phyloP scores from a whole-genome alignment of 2,797 vertebrate species.

The Linurgus olivaceus region DNA sequence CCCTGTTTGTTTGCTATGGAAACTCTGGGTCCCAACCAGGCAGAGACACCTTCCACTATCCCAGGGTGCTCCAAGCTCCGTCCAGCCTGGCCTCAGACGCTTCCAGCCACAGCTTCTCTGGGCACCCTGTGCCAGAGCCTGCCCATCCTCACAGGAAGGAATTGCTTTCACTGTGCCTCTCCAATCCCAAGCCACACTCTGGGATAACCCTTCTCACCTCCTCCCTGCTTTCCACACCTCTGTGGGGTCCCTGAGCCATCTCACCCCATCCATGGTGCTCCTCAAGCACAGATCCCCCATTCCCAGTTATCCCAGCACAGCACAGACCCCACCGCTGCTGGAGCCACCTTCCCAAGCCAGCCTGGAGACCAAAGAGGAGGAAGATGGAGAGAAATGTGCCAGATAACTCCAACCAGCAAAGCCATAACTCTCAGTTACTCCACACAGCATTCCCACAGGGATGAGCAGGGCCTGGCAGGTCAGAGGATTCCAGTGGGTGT shows the following conservation, averaged over 20 bases:
- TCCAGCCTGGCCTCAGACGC: neutral
- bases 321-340: neutral
- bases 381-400: neutral
- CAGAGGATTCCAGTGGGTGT: neutral
- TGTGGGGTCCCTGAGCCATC: neutral
- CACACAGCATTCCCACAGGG: neutral
- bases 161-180: neutral
- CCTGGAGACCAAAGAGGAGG: neutral
- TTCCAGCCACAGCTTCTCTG: neutral
- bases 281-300: accelerated
- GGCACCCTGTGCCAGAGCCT: neutral
- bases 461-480: neutral
- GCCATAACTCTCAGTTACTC: neutral
- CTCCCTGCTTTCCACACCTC: neutral
- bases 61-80: accelerated
- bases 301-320: neutral
- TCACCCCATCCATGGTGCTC: neutral
- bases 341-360: neutral
- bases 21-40: neutral
- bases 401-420: neutral
- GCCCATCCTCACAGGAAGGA: neutral
- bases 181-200: neutral
- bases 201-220: neutral
- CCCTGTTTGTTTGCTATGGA: neutral
- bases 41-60: accelerated